Evolutionary conservation across 2,797 vertebrate genomes (phyloP).

Genomic region (Acanthurus tractus): DNA sequence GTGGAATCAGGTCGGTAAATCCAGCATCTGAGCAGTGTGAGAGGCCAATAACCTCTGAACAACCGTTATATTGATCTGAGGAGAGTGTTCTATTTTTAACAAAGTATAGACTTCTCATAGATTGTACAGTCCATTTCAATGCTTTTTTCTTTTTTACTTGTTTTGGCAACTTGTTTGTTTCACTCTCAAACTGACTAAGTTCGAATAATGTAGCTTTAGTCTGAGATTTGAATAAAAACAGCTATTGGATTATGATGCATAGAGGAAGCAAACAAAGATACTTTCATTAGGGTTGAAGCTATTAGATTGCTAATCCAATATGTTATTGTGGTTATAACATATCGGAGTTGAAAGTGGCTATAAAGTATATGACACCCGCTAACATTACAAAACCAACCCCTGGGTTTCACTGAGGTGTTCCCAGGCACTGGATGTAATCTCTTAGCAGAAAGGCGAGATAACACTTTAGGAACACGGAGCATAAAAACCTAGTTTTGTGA

Average conservation of each 20-base stretch:
- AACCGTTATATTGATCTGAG: neutral
- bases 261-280: neutral
- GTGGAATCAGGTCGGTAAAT: too few species aligned
- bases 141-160: neutral
- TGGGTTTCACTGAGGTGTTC: conserved; percentile 16
- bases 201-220: neutral
- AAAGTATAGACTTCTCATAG: neutral
- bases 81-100: neutral
- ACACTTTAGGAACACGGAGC: conserved; percentile 15
- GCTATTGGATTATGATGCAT: neutral
- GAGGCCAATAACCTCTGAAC: too few species aligned
- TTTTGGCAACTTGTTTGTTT: conserved; percentile 11
- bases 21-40: too few species aligned
- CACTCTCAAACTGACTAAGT: neutral
- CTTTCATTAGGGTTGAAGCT: neutral
- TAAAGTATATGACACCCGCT: neutral
- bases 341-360: neutral
- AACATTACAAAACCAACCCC: conserved; percentile 6
- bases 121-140: neutral
- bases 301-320: neutral
- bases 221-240: neutral
- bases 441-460: conserved; percentile 35
- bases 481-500: conserved; percentile 51
- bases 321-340: neutral
- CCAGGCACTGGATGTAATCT: conserved; percentile 1